phyloP scores from a whole-genome alignment of 2,113 vertebrate genomes.

The Ochotona princeps region DNA sequence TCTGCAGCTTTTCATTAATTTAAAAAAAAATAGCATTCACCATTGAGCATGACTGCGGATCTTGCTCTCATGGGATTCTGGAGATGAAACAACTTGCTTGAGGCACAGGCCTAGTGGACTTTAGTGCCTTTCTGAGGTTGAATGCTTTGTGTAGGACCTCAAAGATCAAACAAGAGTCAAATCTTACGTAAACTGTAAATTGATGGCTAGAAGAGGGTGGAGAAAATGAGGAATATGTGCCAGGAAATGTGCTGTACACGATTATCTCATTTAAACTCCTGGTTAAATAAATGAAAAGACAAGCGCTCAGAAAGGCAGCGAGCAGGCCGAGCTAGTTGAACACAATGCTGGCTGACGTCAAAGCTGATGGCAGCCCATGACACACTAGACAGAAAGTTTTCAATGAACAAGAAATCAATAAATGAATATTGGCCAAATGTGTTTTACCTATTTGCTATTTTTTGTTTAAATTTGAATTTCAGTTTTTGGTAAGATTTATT shows the following conservation, averaged over 20 bases:
- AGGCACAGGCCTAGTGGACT: neutral
- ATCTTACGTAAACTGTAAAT: neutral
- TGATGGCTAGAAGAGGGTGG: neutral
- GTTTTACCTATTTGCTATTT: neutral
- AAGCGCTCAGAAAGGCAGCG: neutral
- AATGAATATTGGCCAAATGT: neutral
- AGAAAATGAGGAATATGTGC: neutral
- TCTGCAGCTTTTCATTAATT: conserved; percentile 2
- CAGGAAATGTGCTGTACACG: neutral
- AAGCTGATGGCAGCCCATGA: neutral
- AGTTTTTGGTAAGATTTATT: too few species aligned
- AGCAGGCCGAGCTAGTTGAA: neutral
- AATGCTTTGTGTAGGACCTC: neutral
- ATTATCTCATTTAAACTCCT: neutral
- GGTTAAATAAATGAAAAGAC: neutral
- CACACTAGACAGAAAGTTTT: neutral
- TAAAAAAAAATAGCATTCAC: neutral
- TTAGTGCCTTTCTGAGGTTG: neutral
- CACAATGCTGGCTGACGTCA: neutral
- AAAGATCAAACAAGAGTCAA: neutral
- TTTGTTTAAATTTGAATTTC: too few species aligned
- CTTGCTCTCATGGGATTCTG: neutral
- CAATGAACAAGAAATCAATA: neutral
- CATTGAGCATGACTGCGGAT: neutral
- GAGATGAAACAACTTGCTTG: neutral